Evolutionary conservation across 2,888 invertebrate genomes (phyloP).

Genomic region (Epistrophe eligans): DNA sequence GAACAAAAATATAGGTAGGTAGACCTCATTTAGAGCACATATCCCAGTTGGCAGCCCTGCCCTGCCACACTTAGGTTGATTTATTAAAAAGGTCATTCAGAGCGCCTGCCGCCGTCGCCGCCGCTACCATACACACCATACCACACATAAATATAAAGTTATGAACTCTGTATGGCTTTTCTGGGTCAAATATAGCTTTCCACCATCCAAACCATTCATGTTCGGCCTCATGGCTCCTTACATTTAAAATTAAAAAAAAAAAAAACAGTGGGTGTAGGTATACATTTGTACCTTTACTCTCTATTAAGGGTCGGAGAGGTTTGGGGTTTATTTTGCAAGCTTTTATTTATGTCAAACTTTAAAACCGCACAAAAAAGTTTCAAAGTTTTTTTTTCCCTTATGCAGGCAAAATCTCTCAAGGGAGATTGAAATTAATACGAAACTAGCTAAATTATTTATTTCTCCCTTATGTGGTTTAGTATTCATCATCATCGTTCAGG

Average conservation of each 20-base stretch:
- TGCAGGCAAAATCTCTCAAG: slow-evolving; percentile 39
- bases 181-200: slow-evolving; percentile 62
- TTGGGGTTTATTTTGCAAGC: slow-evolving; percentile 17
- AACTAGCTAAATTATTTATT: slow-evolving; percentile 58
- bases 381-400: slow-evolving; percentile 29
- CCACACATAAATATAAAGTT: slow-evolving; percentile 35
- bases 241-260: neutral
- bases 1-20: slow-evolving; percentile 23
- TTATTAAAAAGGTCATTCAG: slow-evolving; percentile 70
- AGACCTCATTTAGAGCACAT: slow-evolving; percentile 65
- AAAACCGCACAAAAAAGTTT: slow-evolving; percentile 54
- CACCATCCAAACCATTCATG: slow-evolving; percentile 26
- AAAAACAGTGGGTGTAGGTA: neutral
- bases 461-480: slow-evolving; percentile 31
- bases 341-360: slow-evolving; percentile 67
- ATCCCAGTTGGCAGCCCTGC: slow-evolving; percentile 60
- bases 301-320: neutral
- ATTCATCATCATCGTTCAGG: slow-evolving; percentile 8
- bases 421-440: slow-evolving; percentile 59
- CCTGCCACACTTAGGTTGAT: slow-evolving; percentile 54
- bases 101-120: neutral
- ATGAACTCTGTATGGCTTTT: slow-evolving; percentile 48
- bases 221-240: slow-evolving; percentile 5
- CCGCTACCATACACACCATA: slow-evolving; percentile 29
- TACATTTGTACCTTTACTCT: neutral